These are phyloP conservation scores for Chromoteleia sp. DNA, from an alignment of 2,888 invertebrate species.

Conservation along the genomic window DNA sequence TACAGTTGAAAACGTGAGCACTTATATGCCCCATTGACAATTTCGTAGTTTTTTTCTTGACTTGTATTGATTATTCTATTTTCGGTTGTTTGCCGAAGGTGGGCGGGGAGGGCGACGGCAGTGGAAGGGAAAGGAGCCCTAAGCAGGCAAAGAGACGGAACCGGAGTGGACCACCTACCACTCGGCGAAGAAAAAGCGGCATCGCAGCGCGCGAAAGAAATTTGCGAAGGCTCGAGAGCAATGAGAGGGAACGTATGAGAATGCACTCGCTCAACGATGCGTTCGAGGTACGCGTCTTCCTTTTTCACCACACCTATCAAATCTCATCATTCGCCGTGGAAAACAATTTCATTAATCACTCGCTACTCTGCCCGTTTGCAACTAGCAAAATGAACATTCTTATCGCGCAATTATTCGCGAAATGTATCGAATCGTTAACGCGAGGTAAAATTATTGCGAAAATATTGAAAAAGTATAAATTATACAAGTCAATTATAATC, in stretches of 20 bases:
- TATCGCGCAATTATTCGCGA: conserved; percentile 16
- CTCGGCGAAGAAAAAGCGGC: conserved; percentile 89
- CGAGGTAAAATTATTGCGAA: too few relatives aligned
- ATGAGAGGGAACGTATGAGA: conserved; percentile 95
- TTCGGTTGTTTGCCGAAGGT: conserved; percentile 75
- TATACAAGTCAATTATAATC: too few relatives aligned
- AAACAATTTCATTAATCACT: conserved; percentile 48
- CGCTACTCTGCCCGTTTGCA: too few relatives aligned
- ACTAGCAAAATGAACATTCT: conserved; percentile 7
- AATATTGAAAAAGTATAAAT: too few relatives aligned
- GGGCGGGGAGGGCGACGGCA: conserved; percentile 84
- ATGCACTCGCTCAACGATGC: conserved; percentile 97
- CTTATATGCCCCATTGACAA: too few relatives aligned
- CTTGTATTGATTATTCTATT: conserved; percentile 64
- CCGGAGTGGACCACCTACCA: conserved; percentile 81
- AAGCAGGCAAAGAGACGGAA: conserved; percentile 83
- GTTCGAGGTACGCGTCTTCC: conserved; percentile 88
- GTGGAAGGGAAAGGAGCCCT: conserved; percentile 83
- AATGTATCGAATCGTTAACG: not conserved
- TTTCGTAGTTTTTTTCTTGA: conserved; percentile 7
- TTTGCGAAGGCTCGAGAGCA: conserved; percentile 94
- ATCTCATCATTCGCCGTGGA: conserved; percentile 1
- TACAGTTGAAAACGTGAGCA: too few relatives aligned
- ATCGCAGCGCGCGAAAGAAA: conserved; percentile 94
- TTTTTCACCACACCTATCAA: conserved; percentile 23